These are phyloP conservation scores for Marcusenius ussheri DNA, from an alignment of 2,113 vertebrate species.

Conservation along the genomic window DNA sequence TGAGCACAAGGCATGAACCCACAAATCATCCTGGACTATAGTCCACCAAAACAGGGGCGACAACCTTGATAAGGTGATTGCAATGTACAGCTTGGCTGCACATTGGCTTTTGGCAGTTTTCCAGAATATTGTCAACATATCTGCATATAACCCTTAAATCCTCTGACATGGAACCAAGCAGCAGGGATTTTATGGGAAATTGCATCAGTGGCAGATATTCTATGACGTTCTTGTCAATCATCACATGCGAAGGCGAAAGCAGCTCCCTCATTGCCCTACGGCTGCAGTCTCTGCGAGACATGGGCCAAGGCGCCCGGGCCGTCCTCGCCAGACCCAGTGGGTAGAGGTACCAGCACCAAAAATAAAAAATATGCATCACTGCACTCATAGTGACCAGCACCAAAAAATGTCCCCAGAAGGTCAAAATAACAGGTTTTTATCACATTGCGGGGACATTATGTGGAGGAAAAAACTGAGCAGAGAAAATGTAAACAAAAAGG, in stretches of 20 bases:
- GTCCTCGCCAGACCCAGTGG: not conserved
- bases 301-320: not conserved
- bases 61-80: not conserved
- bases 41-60: not conserved
- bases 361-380: not conserved
- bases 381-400: not conserved
- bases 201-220: not conserved
- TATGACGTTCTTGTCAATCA: not conserved
- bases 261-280: not conserved
- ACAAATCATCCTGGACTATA: not conserved
- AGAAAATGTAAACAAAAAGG: not conserved
- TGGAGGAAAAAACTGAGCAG: not conserved
- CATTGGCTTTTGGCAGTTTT: not conserved
- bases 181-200: not conserved
- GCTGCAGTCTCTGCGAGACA: not conserved
- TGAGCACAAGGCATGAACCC: not conserved
- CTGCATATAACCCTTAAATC: slow-evolving; percentile 2
- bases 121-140: not conserved
- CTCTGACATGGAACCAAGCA: not conserved
- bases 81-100: not conserved
- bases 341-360: not conserved
- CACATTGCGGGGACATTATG: not conserved
- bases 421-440: not conserved
- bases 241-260: not conserved
- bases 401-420: not conserved